Conservation (phyloP, 2,797 vertebrate genomes). For the Sphenopsis melanotis region DNA sequence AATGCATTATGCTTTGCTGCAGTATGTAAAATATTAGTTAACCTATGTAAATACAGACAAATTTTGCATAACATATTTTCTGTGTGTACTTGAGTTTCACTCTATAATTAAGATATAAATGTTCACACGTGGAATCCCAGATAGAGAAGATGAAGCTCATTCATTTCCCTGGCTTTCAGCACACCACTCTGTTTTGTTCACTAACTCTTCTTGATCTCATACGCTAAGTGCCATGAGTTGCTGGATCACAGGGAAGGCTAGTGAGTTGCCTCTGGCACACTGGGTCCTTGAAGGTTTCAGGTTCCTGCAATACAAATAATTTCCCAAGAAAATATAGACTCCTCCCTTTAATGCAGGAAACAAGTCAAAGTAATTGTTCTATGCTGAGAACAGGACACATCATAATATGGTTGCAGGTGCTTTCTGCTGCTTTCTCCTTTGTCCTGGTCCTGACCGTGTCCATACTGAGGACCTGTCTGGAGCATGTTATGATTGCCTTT, state of each 20-base stretch:
- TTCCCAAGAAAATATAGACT: background rate
- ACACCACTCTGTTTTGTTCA: background rate
- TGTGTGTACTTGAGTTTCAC: background rate
- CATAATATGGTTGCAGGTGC: background rate
- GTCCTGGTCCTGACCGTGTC: background rate
- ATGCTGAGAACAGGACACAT: background rate
- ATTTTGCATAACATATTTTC: background rate
- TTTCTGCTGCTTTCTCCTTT: background rate
- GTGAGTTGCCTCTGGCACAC: background rate
- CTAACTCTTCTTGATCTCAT: background rate
- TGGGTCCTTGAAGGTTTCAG: background rate
- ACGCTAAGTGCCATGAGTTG: background rate
- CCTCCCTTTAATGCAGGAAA: background rate
- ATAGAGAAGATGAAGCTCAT: background rate
- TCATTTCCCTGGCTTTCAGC: background rate
- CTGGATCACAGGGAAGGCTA: background rate
- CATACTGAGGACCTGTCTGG: background rate
- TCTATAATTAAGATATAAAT: background rate
- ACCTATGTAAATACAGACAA: background rate
- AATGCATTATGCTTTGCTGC: background rate
- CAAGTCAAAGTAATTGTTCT: background rate
- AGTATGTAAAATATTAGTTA: background rate
- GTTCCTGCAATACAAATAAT: background rate
- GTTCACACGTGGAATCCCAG: background rate
- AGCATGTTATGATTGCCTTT: background rate